phyloP scores from a whole-genome alignment of 2,113 vertebrate genomes.

The Tretioscincus oriximinensis region DNA sequence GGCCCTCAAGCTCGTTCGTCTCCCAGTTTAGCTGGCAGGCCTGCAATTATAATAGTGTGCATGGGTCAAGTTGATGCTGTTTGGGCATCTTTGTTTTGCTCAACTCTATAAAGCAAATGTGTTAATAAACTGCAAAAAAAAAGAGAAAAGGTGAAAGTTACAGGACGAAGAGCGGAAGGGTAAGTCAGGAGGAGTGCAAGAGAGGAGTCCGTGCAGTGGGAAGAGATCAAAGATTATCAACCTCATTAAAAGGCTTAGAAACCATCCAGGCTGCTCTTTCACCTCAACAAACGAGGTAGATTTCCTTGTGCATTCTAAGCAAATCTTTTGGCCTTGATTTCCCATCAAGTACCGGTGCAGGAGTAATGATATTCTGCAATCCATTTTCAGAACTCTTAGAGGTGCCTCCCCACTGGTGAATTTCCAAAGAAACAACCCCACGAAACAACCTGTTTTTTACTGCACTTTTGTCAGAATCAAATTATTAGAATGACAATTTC shows the following conservation, averaged over 20 bases:
- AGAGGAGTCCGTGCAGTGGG: not conserved
- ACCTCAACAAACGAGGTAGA: constrained; percentile 34
- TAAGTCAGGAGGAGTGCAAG: not conserved
- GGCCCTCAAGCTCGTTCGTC: not conserved
- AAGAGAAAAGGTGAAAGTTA: not conserved
- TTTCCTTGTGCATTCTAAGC: constrained; percentile 42
- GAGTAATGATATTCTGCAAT: constrained; percentile 25
- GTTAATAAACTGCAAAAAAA: not conserved
- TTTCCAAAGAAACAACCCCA: not conserved
- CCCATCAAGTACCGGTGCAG: constrained; percentile 9
- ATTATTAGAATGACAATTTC: constrained; percentile 14
- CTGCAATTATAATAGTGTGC: constrained; percentile 2
- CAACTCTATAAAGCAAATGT: not conserved
- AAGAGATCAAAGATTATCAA: constrained; percentile 21
- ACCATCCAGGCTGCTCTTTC: not conserved
- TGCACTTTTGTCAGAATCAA: not conserved
- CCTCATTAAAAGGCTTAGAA: constrained; percentile 49
- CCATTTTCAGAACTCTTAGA: constrained; percentile 7
- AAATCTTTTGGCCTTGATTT: constrained; percentile 34
- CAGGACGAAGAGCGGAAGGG: not conserved
- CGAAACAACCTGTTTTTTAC: not conserved
- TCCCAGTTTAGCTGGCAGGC: not conserved
- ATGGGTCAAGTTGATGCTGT: not conserved
- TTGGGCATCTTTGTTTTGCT: rapidly evolving
- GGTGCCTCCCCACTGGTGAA: not conserved